Evolutionary conservation across 2,113 vertebrate genomes (phyloP).

Genomic region (zebrafish (Danio rerio)): GRCz12tu NC_133186.1:32371501-32372000

Average conservation of each 20-base stretch:
- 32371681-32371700: constrained; percentile 42
- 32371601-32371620: constrained; percentile 4
- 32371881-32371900: too few species aligned
- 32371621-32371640: constrained; percentile 1
- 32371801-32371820: too few species aligned
- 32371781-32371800: too few species aligned
- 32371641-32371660: constrained; percentile 28
- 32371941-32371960: too few species aligned
- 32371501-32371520: background rate
- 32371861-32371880: too few species aligned
- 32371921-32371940: too few species aligned
- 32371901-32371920: too few species aligned
- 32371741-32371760: background rate
- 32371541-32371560: constrained; percentile 32
- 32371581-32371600: background rate
- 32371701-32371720: constrained; percentile 30
- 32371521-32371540: constrained; percentile 51
- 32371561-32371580: constrained; percentile 1
- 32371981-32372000: too few species aligned
- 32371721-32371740: background rate
- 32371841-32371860: too few species aligned
- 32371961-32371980: too few species aligned
- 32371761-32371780: background rate
- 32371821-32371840: too few species aligned
- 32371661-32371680: constrained; percentile 44